Percentiles rank a stretch among this genome's conserved stretches.
Evolutionary conservation across 2,797 vertebrate genomes (phyloP).

Genomic region (Microctenopoma lineatum): DNA sequence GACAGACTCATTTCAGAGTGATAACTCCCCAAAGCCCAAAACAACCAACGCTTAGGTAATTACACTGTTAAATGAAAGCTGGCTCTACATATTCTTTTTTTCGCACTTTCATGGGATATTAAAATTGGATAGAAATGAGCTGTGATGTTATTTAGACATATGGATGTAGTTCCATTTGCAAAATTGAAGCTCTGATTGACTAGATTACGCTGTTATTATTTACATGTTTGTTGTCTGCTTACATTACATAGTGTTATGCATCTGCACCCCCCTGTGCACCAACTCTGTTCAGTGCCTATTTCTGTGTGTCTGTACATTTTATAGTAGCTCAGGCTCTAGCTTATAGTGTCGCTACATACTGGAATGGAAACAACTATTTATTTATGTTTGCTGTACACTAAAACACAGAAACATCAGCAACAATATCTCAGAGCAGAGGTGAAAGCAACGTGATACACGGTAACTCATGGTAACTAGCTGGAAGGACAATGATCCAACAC

Average conservation of each 20-base stretch:
- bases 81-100: not conserved
- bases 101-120: constrained; percentile 24
- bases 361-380: too few relatives aligned
- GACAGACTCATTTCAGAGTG: constrained; percentile 14
- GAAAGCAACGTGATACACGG: too few relatives aligned
- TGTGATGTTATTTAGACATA: constrained; percentile 18
- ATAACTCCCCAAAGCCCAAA: not conserved
- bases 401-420: too few relatives aligned
- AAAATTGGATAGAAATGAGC: constrained; percentile 18
- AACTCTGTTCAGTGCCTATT: not conserved
- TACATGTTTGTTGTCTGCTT: constrained; percentile 6
- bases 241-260: not conserved
- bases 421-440: too few relatives aligned
- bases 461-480: too few relatives aligned
- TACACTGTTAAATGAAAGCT: constrained; percentile 23
- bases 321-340: not conserved
- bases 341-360: not conserved
- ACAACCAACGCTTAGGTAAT: constrained; percentile 33
- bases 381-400: too few relatives aligned
- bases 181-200: constrained; percentile 6
- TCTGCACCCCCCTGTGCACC: not conserved
- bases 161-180: constrained; percentile 1
- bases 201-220: not conserved
- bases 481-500: too few relatives aligned
- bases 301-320: not conserved